Evolutionary conservation across 2,888 invertebrate species (phyloP).

Genomic region (Cheilosia impressa): DNA sequence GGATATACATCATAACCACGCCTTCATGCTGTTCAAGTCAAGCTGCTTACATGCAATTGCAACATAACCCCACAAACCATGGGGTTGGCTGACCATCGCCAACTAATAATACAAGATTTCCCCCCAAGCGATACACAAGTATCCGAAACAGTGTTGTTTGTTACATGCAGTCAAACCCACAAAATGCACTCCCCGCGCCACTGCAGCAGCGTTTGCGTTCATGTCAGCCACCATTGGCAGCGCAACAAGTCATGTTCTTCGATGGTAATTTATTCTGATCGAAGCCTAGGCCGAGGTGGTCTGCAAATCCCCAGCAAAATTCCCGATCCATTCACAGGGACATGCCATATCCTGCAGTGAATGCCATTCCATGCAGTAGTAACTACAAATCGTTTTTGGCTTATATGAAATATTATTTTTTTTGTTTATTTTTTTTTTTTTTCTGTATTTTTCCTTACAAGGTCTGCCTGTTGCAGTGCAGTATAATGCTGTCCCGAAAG

Average conservation of each 20-base stretch:
- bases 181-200: constrained; percentile 15
- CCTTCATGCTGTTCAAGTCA: constrained; percentile 63
- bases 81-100: constrained; percentile 54
- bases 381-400: constrained; percentile 62
- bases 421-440: not conserved
- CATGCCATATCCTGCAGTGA: constrained; percentile 54
- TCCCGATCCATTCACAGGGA: constrained; percentile 48
- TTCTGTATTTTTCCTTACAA: constrained; percentile 26
- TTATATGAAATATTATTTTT: constrained; percentile 3
- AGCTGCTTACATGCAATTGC: constrained; percentile 50
- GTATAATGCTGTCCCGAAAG: not conserved
- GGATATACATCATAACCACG: constrained; percentile 67
- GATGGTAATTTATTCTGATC: constrained; percentile 70
- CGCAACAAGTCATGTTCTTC: constrained; percentile 71
- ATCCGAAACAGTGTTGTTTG: constrained; percentile 43
- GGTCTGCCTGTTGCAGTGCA: constrained; percentile 13
- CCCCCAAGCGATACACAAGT: constrained; percentile 64
- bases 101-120: constrained; percentile 63
- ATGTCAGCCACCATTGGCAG: constrained; percentile 72
- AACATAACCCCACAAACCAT: constrained; percentile 39
- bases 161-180: constrained; percentile 64
- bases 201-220: constrained; percentile 59
- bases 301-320: constrained; percentile 46
- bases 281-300: constrained; percentile 49
- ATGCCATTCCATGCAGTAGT: constrained; percentile 67